These are phyloP conservation scores for Procambarus virginalis DNA, from an alignment of 1,140 invertebrate genomes.

Conservation along the genomic window DNA sequence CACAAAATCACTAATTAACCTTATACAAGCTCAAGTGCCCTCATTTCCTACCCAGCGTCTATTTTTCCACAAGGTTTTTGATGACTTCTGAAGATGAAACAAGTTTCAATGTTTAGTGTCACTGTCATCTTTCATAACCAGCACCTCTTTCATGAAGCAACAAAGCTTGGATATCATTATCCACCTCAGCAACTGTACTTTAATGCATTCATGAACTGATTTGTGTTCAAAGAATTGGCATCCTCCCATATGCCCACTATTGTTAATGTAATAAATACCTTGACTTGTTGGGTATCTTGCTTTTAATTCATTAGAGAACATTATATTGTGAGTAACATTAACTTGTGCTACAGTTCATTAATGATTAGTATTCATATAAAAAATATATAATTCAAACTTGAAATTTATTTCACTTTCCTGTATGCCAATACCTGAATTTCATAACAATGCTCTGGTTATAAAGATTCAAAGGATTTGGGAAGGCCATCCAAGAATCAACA, in stretches of 20 bases:
- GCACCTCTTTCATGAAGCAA: neutral
- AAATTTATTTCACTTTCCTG: neutral
- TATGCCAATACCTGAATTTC: constrained; percentile 15
- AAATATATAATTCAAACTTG: constrained; percentile 24
- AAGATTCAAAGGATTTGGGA: constrained; percentile 15
- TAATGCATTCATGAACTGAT: constrained; percentile 1
- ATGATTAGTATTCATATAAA: constrained; percentile 22
- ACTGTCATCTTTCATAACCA: constrained; percentile 13
- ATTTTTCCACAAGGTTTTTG: neutral
- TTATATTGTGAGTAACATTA: neutral
- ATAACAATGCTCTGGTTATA: neutral
- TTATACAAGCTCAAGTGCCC: neutral
- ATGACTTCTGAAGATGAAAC: neutral
- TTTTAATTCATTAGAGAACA: neutral
- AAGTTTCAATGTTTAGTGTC: neutral
- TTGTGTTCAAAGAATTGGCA: neutral
- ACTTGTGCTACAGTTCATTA: constrained; percentile 11
- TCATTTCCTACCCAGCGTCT: neutral
- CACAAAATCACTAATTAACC: neutral
- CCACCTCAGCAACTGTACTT: neutral
- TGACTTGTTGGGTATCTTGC: neutral
- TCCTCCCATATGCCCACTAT: neutral
- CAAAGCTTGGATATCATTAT: constrained; percentile 3
- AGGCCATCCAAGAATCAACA: constrained; percentile 43
- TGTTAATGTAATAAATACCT: neutral